These are phyloP conservation scores for Drosophila conformis DNA, from an alignment of 2,888 invertebrate genomes.

Conservation along the genomic window DNA sequence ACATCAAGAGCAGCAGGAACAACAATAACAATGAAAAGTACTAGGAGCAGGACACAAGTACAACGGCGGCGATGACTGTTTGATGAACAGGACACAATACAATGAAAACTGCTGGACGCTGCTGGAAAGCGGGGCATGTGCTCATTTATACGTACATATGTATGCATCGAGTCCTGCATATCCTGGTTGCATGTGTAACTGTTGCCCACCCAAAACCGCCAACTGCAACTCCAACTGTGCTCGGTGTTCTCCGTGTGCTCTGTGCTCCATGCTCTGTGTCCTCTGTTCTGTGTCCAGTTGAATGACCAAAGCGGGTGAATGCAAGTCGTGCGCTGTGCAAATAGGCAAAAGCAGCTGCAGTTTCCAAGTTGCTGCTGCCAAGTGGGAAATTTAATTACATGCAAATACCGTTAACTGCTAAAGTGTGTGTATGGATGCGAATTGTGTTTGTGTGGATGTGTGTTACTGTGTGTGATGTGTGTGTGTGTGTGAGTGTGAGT, in stretches of 20 bases:
- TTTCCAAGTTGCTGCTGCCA: constrained; percentile 61
- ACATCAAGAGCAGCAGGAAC: neutral
- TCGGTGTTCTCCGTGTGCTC: constrained; percentile 10
- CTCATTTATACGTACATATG: constrained; percentile 1
- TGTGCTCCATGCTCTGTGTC: constrained; percentile 7
- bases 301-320: constrained; percentile 51
- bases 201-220: constrained; percentile 14
- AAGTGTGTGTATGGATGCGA: neutral
- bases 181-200: constrained; percentile 38
- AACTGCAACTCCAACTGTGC: constrained; percentile 1
- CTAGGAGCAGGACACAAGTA: constrained; percentile 9
- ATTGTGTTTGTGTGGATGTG: neutral
- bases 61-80: constrained; percentile 37
- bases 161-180: constrained; percentile 29
- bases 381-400: constrained; percentile 82
- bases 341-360: constrained; percentile 68
- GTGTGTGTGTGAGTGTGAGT: neutral
- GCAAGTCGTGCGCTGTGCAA: constrained; percentile 47
- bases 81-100: constrained; percentile 45
- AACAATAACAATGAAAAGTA: constrained; percentile 18
- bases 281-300: constrained; percentile 37
- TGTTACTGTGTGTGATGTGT: neutral
- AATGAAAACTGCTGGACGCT: constrained; percentile 17
- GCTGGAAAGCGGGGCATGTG: constrained; percentile 39
- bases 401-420: constrained; percentile 78